These are phyloP conservation scores for Aphaenogaster ashmeadi DNA, from an alignment of 1,140 invertebrate genomes.

Conservation along the genomic window DNA sequence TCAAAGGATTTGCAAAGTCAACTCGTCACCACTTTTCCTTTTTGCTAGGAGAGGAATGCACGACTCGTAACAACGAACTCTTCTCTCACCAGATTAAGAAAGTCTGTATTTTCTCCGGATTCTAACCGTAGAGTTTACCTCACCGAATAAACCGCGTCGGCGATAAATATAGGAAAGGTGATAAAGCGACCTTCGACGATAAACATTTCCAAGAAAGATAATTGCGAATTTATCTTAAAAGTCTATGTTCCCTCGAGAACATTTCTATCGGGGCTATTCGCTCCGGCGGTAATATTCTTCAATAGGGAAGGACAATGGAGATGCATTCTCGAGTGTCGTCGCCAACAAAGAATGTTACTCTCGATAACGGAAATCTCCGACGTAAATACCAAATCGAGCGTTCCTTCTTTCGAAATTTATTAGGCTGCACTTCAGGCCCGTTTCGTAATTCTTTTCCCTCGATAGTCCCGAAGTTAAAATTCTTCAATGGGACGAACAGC, in stretches of 20 bases:
- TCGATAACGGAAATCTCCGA: background rate
- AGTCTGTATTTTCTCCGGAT: background rate
- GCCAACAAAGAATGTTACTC: background rate
- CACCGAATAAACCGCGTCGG: background rate
- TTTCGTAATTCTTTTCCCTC: no score
- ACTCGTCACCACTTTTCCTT: background rate
- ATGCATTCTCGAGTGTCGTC: background rate
- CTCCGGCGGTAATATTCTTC: background rate
- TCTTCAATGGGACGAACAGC: background rate
- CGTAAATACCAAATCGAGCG: background rate
- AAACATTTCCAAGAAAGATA: background rate
- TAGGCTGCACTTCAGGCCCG: no score
- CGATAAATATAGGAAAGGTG: background rate
- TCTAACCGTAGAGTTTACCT: background rate
- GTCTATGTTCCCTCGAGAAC: background rate
- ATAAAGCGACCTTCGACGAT: background rate
- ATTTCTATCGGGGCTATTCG: no score
- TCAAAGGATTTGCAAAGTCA: conserved; percentile 28
- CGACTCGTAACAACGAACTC: background rate
- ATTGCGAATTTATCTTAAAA: background rate
- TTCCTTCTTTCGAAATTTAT: background rate
- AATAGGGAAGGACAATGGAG: background rate
- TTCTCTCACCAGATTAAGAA: background rate
- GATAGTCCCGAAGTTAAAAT: background rate
- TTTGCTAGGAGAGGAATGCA: background rate